Evolutionary conservation across 2,797 vertebrate species (phyloP), one percentile per base, ranked within the genome.

Genomic region (Sebastes trivittatus): DNA sequence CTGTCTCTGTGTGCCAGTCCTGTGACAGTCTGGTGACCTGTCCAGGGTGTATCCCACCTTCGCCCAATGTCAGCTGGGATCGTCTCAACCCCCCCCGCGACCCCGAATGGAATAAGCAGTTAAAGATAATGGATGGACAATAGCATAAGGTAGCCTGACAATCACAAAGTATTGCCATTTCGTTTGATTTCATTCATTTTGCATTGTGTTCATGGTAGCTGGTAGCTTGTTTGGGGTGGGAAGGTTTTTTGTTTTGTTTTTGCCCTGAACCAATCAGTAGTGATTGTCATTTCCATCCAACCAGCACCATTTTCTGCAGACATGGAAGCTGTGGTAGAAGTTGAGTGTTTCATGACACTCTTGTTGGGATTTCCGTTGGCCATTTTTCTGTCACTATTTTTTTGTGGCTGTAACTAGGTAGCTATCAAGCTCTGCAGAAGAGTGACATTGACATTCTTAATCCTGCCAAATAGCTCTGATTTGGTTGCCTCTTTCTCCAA

Each of bases 11-110:
- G 10, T 36, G 34, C 2, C 0, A 38, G 1, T 38, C 36, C 14
- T 11, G 36, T 0, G 0, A 38, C 0, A 38, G 1, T 38, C 36
- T 38, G 36, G 36, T 0, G 0, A 38, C 36, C 36, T 38, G 36
- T 38, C 36, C 36, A 38, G 36, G 13, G 36, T 38, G 11, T 38
- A 1, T 14, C 36, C 36, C 36, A 0, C 5, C 36, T 6, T 38
- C 13, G 13, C 36, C 0, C 36, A 38, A 14, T 38, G 36, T 38
- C 36, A 38, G 36, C 34, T 36, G 34, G 34, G 11, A 36, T 36
- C 11, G 0, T 36, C 34, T 13, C 23, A 23, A 0, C 34, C 32
- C 0, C 34, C 4, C 10, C 10, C 34, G 8, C 3, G 32, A 10
- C 32, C 32, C 32, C 3, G 9, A 32, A 32, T 32, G 32, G 32